These are phyloP conservation scores for Sussaba pulchella DNA, from an alignment of 2,888 invertebrate genomes.

Conservation along the genomic window DNA sequence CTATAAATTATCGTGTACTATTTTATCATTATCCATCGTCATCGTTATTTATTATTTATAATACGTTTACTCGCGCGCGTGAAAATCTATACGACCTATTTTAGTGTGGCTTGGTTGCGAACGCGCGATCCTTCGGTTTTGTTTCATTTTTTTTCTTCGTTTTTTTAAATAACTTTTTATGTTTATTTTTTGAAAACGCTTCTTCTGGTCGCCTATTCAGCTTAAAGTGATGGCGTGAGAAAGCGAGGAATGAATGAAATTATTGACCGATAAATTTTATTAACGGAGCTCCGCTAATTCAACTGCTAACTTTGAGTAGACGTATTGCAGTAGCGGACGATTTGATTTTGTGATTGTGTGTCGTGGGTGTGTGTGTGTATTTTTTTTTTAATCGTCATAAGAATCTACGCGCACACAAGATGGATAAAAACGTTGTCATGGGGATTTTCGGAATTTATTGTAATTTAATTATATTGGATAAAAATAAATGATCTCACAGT, in stretches of 20 bases:
- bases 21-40: constrained; percentile 46
- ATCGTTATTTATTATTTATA: constrained; percentile 40
- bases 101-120: constrained; percentile 18
- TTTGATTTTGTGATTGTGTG: no score
- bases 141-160: neutral
- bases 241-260: neutral
- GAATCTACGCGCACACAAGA: no score
- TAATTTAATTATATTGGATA: neutral
- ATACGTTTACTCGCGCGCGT: constrained; percentile 44
- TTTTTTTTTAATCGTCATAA: neutral
- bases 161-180: neutral
- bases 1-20: constrained; percentile 43
- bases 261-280: neutral
- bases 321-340: neutral
- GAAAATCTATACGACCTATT: constrained; percentile 44
- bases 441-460: no score
- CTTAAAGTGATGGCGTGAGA: neutral
- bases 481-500: neutral
- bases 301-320: neutral
- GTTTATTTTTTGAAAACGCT: neutral
- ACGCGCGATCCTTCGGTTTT: constrained; percentile 18
- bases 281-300: neutral
- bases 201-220: neutral
- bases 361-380: no score
- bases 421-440: no score